Base-by-base conservation (phyloP, 2,888 invertebrate genomes). In the Hydrotaea diabolus region DNA sequence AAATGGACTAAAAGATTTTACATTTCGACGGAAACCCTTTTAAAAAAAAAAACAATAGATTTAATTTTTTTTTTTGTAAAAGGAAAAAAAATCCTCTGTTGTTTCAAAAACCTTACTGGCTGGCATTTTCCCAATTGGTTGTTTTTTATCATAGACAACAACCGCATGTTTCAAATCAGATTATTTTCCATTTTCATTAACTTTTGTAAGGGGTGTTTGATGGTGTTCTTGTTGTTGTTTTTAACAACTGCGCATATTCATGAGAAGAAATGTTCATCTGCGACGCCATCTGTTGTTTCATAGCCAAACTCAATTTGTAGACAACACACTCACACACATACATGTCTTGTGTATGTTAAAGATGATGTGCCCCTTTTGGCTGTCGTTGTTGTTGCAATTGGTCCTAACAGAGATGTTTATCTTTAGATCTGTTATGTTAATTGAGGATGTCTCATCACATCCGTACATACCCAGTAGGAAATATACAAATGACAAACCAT, bases 221-320 rank as follows among this genome's bases (percentile, higher is more conserved):
- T 19, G 39, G 39, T 36, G 72, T 73, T 36, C 36, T 39, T n/a
- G 64, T 74, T 36, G 69, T 19, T 36, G 53, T 64, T 0, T 71
- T 79, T 55, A 77, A 69, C 53, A 64, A 76, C 15, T 72, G 84
- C 77, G 80, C 77, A 84, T 75, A 59, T 69, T 72, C 78, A 59
- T 64, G 57, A 80, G 31, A 62, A n/a, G 73, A 64, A 5, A 72
- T 15, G 15, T 39, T 36, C 49, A 15, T 49, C 59, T 15, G 15
- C 46, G 39, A 75, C 87, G 86, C 87, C 87, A 86, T 87, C 87
- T 87, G 83, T 64, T 77, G 84, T 79, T 55, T 76, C 21, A 69
- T 86, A 85, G 84, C 5, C 9, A 59, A 64, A 82, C 53, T 15
- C 73, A 43, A 2, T n/a, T 17, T n/a, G 21, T 9, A 43, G 23